Base-by-base conservation (phyloP, 2,888 invertebrate species). In the Hypomecis atomaria region DNA sequence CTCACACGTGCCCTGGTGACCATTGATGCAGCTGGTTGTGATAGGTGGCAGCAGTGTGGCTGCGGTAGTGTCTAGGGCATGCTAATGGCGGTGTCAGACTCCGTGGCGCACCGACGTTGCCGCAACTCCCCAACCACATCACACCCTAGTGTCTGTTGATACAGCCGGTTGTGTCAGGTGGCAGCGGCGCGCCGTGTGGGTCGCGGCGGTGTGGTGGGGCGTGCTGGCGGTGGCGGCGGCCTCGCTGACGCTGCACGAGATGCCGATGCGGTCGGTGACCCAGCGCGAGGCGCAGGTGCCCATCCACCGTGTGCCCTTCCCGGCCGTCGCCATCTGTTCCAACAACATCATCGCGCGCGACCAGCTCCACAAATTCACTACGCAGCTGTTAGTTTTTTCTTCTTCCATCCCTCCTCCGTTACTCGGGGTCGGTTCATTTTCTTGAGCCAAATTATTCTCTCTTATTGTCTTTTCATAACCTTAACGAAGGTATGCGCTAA, bases 281-380 rank as follows among this genome's bases (percentile, higher is more conserved):
- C 57, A 13, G 49, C 36, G 5, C 5, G 49, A 33, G 11, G 43
- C n/a, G 1, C 59, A 45, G 10, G 60, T 47, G 55, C 23, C 44
- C 38, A 38, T 53, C 9, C 43, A 10, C 11, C 52, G 53, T 50
- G 81, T 94, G 10, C 84, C 89, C 69, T 95, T 95, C 88, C 95
- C 95, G 8, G 94, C 90, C 0, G 86, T 95, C 45, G 94, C 94
- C 5, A 86, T 95, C 69, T 95, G 95, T 80, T 73, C 71, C 60
- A 71, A 52, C 52, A 58, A 50, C 58, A 9, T 64, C 43, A 52
- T 65, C 50, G 40, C 60, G 8, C 13, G 42, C 9, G 43, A 6
- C 0, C 34, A 62, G 37, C 58, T 69, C 10, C 0, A 9, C 8
- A 13, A 62, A 3, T 62, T 53, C 40, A 48, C 58, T 33, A 7